phyloP scores from a whole-genome alignment of 2,797 vertebrate species.

The Psittacula echo region DNA sequence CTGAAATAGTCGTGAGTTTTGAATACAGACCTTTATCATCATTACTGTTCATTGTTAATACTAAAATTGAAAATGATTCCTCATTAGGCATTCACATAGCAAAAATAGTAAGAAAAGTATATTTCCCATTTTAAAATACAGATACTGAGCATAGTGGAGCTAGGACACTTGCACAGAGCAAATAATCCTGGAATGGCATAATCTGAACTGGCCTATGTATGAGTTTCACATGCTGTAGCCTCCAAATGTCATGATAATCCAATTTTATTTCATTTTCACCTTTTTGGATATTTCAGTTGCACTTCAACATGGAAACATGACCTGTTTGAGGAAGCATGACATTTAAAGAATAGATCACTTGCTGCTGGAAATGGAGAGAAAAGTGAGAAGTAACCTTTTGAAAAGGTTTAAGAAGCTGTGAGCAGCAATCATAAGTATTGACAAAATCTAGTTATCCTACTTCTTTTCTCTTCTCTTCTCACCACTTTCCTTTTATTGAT shows the following conservation, averaged over 20 bases:
- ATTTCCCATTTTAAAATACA: not conserved
- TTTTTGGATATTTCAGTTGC: not conserved
- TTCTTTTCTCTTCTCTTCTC: not conserved
- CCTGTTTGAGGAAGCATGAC: not conserved
- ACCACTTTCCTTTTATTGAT: not conserved
- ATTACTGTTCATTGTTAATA: not conserved
- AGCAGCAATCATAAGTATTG: not conserved
- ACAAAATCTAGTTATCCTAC: not conserved
- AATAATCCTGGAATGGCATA: not conserved
- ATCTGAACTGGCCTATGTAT: not conserved
- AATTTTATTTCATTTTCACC: not conserved
- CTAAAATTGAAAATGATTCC: not conserved
- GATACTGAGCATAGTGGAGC: not conserved
- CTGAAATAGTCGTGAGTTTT: not conserved
- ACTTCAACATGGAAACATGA: not conserved
- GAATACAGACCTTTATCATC: not conserved
- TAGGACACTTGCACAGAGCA: not conserved
- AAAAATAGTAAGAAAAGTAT: not conserved
- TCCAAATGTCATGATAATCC: not conserved
- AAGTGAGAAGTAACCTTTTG: not conserved
- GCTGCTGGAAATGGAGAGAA: not conserved
- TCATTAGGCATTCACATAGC: not conserved
- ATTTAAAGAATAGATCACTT: not conserved
- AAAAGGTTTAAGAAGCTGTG: not conserved
- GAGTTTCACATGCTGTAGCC: not conserved